Evolutionary conservation across 1,140 invertebrate species (phyloP).

Genomic region (Pogonognathellus flavescens): DNA sequence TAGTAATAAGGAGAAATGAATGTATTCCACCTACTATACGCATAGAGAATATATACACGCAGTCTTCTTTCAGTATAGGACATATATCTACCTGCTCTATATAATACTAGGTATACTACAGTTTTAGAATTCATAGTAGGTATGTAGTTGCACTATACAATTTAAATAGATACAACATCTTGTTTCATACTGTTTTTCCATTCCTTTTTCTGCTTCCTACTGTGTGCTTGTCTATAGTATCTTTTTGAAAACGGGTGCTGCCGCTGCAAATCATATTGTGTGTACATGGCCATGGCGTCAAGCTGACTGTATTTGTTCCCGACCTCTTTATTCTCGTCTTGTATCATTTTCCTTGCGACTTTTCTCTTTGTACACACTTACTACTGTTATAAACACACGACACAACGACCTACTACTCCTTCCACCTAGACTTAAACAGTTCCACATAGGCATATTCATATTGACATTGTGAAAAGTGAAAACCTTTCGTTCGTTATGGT

Average conservation of each 20-base stretch:
- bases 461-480: neutral
- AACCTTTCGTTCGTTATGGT: neutral
- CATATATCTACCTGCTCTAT: too few species aligned
- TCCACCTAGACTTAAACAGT: neutral
- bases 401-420: neutral
- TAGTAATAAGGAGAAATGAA: too few species aligned
- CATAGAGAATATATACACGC: too few species aligned
- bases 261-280: constrained; percentile 25
- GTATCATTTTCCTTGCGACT: neutral
- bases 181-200: too few species aligned
- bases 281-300: constrained; percentile 29
- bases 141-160: too few species aligned
- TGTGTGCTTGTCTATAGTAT: neutral
- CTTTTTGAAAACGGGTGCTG: neutral
- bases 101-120: too few species aligned
- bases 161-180: too few species aligned
- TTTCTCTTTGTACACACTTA: neutral
- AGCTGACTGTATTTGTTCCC: constrained; percentile 24
- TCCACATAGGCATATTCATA: neutral
- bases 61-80: too few species aligned
- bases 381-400: neutral
- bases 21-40: too few species aligned
- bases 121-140: too few species aligned
- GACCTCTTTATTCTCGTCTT: constrained; percentile 22
- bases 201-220: too few species aligned